phyloP scores from a whole-genome alignment of 2,113 vertebrate genomes.

The Trichomycterus rosablanca region DNA sequence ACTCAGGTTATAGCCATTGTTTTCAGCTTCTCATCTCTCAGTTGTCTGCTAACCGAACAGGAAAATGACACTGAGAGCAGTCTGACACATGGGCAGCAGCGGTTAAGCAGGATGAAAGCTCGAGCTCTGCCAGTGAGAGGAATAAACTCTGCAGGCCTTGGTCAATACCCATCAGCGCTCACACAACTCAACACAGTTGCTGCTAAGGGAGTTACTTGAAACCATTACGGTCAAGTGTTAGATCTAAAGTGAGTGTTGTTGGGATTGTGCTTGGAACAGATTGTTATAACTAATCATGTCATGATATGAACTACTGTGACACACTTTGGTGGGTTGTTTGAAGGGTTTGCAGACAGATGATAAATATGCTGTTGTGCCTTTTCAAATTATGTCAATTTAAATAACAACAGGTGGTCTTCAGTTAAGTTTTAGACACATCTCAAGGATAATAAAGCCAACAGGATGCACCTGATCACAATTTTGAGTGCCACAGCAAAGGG shows the following conservation, averaged over 20 bases:
- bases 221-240: constrained; percentile 4
- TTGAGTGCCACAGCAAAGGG: too few relatives aligned
- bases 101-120: constrained; percentile 31
- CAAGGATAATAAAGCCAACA: too few relatives aligned
- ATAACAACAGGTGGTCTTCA: too few relatives aligned
- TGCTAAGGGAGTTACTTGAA: constrained; percentile 14
- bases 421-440: too few relatives aligned
- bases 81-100: constrained; percentile 39
- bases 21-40: constrained; percentile 43
- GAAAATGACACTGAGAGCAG: constrained; percentile 28
- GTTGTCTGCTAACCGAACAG: constrained; percentile 33
- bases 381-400: too few relatives aligned
- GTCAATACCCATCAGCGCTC: constrained; percentile 39
- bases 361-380: too few relatives aligned
- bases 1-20: constrained; percentile 28
- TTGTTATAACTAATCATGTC: too few relatives aligned
- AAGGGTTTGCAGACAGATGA: too few relatives aligned
- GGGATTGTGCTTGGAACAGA: too few relatives aligned
- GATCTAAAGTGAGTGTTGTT: neutral
- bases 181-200: constrained; percentile 32
- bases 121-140: constrained; percentile 13
- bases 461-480: too few relatives aligned
- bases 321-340: too few relatives aligned
- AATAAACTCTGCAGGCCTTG: constrained; percentile 9
- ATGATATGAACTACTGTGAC: too few relatives aligned